Evolutionary conservation across 1,140 invertebrate species (phyloP).

Genomic region (Nasonia longicornis): DNA sequence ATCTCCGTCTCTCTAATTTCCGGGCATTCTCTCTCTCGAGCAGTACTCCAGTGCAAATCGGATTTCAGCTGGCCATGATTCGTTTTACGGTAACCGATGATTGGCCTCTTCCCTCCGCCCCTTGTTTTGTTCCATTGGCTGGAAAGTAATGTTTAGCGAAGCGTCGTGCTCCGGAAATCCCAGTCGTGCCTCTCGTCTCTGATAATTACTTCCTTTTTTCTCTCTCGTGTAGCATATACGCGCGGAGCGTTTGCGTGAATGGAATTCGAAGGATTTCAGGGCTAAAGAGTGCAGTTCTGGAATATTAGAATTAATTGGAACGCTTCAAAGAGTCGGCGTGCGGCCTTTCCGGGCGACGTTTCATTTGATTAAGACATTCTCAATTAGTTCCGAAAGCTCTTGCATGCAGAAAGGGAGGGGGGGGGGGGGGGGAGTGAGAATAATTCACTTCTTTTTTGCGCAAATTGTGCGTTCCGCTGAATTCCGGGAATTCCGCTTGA

Average conservation of each 20-base stretch:
- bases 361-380: constrained; percentile 10
- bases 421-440: neutral
- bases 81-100: neutral
- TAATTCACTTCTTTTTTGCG: neutral
- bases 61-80: constrained; percentile 13
- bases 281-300: neutral
- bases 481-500: neutral
- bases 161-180: neutral
- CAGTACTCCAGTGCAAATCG: neutral
- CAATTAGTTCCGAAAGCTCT: constrained; percentile 2
- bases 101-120: neutral
- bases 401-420: too few species aligned
- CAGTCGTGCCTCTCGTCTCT: neutral
- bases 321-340: neutral
- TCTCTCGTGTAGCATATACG: neutral
- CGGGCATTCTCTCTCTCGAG: constrained; percentile 1
- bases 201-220: neutral
- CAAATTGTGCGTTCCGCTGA: neutral
- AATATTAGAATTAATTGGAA: neutral
- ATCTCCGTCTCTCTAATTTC: constrained; percentile 8
- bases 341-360: neutral
- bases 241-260: neutral
- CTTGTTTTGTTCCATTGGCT: constrained; percentile 12
- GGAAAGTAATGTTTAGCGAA: neutral
- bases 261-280: neutral